Base-by-base conservation (phyloP, 2,113 vertebrate genomes). In the Chaenogobius annularis region DNA sequence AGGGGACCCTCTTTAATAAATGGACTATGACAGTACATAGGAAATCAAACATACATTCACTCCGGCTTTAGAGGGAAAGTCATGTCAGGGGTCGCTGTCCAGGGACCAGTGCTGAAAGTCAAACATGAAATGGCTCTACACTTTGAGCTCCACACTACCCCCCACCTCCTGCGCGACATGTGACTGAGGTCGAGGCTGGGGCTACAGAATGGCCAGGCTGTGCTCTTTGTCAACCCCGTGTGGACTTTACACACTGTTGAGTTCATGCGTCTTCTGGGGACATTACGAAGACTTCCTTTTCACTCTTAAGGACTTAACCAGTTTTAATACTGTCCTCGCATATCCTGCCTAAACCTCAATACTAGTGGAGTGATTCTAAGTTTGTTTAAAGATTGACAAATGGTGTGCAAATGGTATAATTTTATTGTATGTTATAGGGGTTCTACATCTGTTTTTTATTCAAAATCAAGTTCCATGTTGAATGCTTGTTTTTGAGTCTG, bases 41-140 rank as follows among this genome's bases (percentile, higher is more conserved):
- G 76, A 73, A 56, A 56, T 61, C 68, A 75, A 40, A 75, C 59
- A 83, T 72, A 66, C 3, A 75, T 68, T 69, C 70, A 76, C 64
- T 44, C 44, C 47, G 40, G 70, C 68, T 71, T 82, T 73, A 68
- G 44, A 73, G 35, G 59, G 72, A 79, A 75, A 78, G 82, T 86
- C 73, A 78, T 20, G 73, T 69, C 35, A 47, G 9, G 79, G 37
- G 77, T 82, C 67, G 66, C 11, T 55, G 68, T 87, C 81, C 72
- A 67, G 85, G 80, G 85, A 85, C 74, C 70, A 71, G 70, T 22
- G 59, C 74, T 83, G 80, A 87, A 85, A 90, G 84, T 78, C 85
- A 83, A 88, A 90, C 85, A 91, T 61, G 79, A 84, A 87, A 91
- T 74, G 83, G 83, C 83, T 86, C 77, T 88, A 78, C 66, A 59